Base-by-base conservation (phyloP, 1,140 invertebrate species). In the Hydropsyche tenuis region DNA sequence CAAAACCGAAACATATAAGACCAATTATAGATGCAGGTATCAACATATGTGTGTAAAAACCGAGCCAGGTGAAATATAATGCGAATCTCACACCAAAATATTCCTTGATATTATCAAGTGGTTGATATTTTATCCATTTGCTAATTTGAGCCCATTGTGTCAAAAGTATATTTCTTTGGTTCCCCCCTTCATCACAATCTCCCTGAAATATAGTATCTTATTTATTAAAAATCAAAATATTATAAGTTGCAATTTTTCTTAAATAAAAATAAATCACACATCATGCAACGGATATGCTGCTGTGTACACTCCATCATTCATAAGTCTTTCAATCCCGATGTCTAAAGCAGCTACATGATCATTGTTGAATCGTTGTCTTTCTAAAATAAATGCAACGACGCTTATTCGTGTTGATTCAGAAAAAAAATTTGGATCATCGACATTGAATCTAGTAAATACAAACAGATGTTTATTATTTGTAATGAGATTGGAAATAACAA, bases 11-110 rank as follows among this genome's bases (percentile, higher is more conserved):
- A 78, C 93, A 95, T 3, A 91, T 82, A 0, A 96, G 79, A 1
- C 95, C 95, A 12, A 96, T 89, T 64, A 96, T 80, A 1, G 95
- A 92, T 1, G 96, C 93, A 2, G 93, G 89, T n/a, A 96, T 89
- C 69, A 99, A 82, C 91, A 97, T 95, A 56, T 93, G 90, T 0
- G 97, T 99, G 80, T 99, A 99, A 83, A 94, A 99, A 42, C 96
- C 97, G 18, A 99, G 85, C 97, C 97, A 99, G 4, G 96, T 96
- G 82, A 99, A 99, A 82, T 99, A 99, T 43, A 97, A 83, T 37
- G 90, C 86, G 73, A 94, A 91, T 84, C 94, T 94, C 62, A 94
- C 91, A 14, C 94, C 94, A 83, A 95, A 95, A 83, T 95, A 96
- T 89, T 94, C 89, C 79, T 93, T 92, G 66, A 97, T 86, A 77